Percentiles rank a stretch among this genome's conserved stretches.
Evolutionary conservation across 1,140 invertebrate species (phyloP).

Genomic region (Drosophila carrolli): DNA sequence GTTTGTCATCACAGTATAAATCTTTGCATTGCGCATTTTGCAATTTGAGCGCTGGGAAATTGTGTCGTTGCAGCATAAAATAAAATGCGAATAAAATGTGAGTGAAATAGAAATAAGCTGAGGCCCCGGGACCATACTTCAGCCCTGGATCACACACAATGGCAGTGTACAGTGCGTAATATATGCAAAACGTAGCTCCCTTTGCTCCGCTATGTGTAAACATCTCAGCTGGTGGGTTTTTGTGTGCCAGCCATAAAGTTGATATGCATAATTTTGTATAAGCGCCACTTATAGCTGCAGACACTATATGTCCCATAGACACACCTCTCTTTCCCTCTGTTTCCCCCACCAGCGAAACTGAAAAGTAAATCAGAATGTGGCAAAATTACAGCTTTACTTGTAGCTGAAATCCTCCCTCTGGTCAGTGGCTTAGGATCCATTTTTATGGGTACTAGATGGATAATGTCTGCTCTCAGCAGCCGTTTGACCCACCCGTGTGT

Average conservation of each 20-base stretch:
- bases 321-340: constrained; percentile 2
- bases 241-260: constrained; percentile 65
- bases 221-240: constrained; percentile 13
- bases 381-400: constrained; percentile 61
- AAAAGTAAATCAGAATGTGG: constrained; percentile 68
- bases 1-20: constrained; percentile 82
- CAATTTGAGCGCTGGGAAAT: constrained; percentile 47
- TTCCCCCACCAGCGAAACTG: constrained; percentile 8
- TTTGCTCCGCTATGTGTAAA: constrained; percentile 15
- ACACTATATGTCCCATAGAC: background rate
- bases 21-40: constrained; percentile 79
- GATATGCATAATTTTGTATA: constrained; percentile 77
- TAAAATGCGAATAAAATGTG: constrained; percentile 52
- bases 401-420: constrained; percentile 20
- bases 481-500: constrained; percentile 36
- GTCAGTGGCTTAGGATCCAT: constrained; percentile 26
- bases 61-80: constrained; percentile 46
- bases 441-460: constrained; percentile 60
- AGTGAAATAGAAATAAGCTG: constrained; percentile 38
- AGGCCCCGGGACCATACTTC: constrained; percentile 7
- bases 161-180: constrained; percentile 45
- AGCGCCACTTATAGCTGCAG: constrained; percentile 56
- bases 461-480: constrained; percentile 28
- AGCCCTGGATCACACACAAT: constrained; percentile 13
- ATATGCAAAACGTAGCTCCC: constrained; percentile 65